phyloP scores from a whole-genome alignment of 1,140 invertebrate genomes.

The Acyrthosiphon pisum region DNA sequence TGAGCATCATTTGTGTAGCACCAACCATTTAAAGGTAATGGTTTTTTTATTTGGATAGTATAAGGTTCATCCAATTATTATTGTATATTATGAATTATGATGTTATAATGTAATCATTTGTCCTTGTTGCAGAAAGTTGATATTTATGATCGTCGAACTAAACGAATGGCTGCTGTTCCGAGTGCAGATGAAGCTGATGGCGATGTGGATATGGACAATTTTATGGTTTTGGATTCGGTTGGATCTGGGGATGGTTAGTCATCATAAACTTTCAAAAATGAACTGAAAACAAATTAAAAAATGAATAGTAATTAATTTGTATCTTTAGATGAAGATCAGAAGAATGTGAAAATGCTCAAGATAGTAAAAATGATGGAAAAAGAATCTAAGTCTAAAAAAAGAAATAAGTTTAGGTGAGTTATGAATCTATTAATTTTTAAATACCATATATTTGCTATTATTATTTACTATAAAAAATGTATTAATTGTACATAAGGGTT shows the following conservation, averaged over 20 bases:
- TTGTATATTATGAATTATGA: conserved; percentile 21
- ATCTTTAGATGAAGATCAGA: conserved; percentile 65
- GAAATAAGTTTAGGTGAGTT: conserved; percentile 67
- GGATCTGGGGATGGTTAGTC: conserved; percentile 76
- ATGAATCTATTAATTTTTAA: not conserved
- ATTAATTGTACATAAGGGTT: not conserved
- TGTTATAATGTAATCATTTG: not conserved
- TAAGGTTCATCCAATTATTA: not conserved
- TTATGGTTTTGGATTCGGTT: conserved; percentile 82
- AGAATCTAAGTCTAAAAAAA: conserved; percentile 63
- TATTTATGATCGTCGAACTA: conserved; percentile 41
- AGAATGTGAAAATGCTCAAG: conserved; percentile 66
- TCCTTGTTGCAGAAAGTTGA: conserved; percentile 27
- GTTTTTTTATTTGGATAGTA: conserved; percentile 22
- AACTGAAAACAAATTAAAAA: conserved; percentile 59
- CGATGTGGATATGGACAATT: conserved; percentile 80
- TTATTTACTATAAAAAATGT: not conserved
- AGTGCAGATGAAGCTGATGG: conserved; percentile 71
- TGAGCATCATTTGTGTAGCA: conserved; percentile 79
- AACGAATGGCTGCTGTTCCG: conserved; percentile 59
- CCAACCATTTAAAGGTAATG: conserved; percentile 78
- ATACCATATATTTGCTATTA: not conserved
- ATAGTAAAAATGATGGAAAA: conserved; percentile 64
- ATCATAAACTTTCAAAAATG: not conserved
- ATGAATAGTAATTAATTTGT: conserved; percentile 63